Percentiles rank a stretch among this genome's conserved stretches.
Evolutionary conservation across 2,888 invertebrate species (phyloP).

Genomic region (Nomada ferruginata): DNA sequence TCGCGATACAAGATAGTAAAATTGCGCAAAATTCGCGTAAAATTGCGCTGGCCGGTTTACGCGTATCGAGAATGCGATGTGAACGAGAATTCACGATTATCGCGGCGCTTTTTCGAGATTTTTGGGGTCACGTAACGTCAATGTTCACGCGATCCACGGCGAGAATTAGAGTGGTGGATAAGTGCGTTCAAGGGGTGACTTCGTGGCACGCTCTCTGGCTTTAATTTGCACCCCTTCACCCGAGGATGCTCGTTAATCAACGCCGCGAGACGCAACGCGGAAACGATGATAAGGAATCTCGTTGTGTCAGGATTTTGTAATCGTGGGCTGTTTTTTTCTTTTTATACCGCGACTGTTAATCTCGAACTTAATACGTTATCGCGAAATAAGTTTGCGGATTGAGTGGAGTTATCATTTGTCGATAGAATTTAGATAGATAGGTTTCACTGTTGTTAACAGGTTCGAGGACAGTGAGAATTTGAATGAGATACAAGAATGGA

Average conservation of each 20-base stretch:
- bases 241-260: not conserved
- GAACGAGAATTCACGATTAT: constrained; percentile 8
- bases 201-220: not conserved
- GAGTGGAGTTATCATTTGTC: no score
- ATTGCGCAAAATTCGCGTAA: not conserved
- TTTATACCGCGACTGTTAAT: not conserved
- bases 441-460: no score
- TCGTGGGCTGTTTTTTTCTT: not conserved
- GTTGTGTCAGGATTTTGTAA: not conserved
- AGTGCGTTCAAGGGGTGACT: not conserved
- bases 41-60: constrained; percentile 14
- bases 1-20: not conserved
- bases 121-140: constrained; percentile 29
- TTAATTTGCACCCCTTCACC: not conserved
- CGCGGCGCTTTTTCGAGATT: not conserved
- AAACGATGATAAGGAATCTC: not conserved
- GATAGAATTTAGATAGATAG: no score
- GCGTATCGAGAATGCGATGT: not conserved
- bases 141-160: constrained; percentile 4
- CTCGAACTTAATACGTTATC: not conserved
- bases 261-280: not conserved
- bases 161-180: not conserved
- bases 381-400: no score
- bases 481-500: no score
- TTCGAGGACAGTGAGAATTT: no score